Conservation (phyloP, 1,140 invertebrate species). For the Lordiphosa clarofinis region DNA sequence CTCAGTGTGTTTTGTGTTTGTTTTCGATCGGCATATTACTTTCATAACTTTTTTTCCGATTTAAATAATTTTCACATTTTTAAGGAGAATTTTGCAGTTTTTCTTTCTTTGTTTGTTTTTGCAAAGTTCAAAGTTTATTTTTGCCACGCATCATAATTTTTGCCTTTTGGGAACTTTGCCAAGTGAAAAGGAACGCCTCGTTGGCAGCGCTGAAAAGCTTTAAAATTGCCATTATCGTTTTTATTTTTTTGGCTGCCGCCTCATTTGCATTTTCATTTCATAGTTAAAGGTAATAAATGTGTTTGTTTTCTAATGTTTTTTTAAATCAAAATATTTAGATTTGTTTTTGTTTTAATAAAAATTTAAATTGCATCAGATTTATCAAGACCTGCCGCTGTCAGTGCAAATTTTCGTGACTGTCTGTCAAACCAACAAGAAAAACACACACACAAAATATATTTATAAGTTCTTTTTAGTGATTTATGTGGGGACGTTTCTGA, state of each 20-base stretch:
- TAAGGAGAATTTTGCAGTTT: not conserved
- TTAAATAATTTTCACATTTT: not conserved
- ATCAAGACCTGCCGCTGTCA: slow-evolving; percentile 54
- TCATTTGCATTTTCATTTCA: slow-evolving; percentile 19
- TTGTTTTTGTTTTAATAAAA: no score
- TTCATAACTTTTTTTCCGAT: no score
- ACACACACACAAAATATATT: slow-evolving; percentile 2
- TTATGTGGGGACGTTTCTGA: no score
- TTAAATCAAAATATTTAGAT: no score
- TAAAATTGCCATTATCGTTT: slow-evolving; percentile 13
- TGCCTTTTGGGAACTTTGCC: slow-evolving; percentile 13
- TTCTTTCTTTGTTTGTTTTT: no score
- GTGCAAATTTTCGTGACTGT: slow-evolving; percentile 42
- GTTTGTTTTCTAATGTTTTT: no score
- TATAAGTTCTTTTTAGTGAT: slow-evolving; percentile 5
- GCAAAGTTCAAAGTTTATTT: slow-evolving; percentile 14
- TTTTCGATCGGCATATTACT: no score
- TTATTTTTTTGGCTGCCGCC: slow-evolving; percentile 12
- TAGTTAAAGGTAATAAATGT: slow-evolving; percentile 26
- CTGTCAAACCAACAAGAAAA: slow-evolving; percentile 23
- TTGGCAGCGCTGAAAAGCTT: slow-evolving; percentile 20
- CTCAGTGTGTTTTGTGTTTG: no score
- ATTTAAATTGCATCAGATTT: slow-evolving; percentile 15
- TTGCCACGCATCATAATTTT: no score
- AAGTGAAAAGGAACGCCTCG: slow-evolving; percentile 18